These are phyloP conservation scores for Cheilinus undulatus DNA, from an alignment of 2,113 vertebrate species.

Conservation along the genomic window DNA sequence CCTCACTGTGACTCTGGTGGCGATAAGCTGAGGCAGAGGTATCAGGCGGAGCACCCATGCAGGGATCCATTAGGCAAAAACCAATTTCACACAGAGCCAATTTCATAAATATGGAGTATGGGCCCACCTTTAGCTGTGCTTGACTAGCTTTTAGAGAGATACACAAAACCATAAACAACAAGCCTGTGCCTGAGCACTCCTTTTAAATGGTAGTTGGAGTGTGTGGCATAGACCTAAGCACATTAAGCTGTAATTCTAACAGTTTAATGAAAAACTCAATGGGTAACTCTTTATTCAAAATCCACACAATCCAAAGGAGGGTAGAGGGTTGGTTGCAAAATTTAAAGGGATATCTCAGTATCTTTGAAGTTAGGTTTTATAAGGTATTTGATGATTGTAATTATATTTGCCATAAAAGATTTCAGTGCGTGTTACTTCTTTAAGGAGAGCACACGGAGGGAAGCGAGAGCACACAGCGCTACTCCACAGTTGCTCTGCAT, in stretches of 20 bases:
- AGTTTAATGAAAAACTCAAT: slow-evolving; percentile 60
- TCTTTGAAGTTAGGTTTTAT: slow-evolving; percentile 11
- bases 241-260: slow-evolving; percentile 65
- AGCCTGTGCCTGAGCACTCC: slow-evolving; percentile 62
- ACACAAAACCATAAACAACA: slow-evolving; percentile 85
- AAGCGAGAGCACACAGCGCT: too few species aligned
- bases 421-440: too few species aligned
- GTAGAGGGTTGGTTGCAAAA: slow-evolving; percentile 33
- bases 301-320: slow-evolving; percentile 34
- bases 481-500: too few species aligned
- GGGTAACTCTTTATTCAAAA: slow-evolving; percentile 47
- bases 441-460: too few species aligned
- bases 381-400: too few species aligned
- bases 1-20: slow-evolving; percentile 72
- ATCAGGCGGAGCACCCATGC: slow-evolving; percentile 82
- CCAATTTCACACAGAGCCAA: slow-evolving; percentile 87
- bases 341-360: too few species aligned
- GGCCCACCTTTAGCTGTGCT: slow-evolving; percentile 81
- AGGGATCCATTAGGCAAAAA: slow-evolving; percentile 87
- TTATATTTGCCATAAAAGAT: too few species aligned
- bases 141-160: slow-evolving; percentile 82
- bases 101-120: slow-evolving; percentile 88
- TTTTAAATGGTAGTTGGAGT: slow-evolving; percentile 74
- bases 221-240: slow-evolving; percentile 57
- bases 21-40: slow-evolving; percentile 75